These are phyloP conservation scores for Tokudaia tokunoshimensis DNA, from an alignment of 2,797 vertebrate species.

Conservation along the genomic window DNA sequence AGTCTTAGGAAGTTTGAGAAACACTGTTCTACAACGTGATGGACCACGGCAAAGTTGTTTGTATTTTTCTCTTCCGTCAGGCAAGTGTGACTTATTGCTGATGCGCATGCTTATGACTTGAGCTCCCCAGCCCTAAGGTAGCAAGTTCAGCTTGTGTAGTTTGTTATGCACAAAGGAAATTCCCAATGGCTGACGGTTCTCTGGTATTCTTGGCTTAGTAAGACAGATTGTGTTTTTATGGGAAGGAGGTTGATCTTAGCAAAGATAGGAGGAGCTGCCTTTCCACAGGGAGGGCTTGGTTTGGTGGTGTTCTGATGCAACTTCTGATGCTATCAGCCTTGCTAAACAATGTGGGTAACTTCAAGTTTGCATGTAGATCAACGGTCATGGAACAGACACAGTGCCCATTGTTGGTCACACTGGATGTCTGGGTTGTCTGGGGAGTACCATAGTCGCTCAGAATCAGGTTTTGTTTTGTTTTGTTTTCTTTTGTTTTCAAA, in stretches of 20 bases:
- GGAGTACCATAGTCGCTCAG: neutral
- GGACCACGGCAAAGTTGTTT: neutral
- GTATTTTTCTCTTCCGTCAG: conserved; percentile 18
- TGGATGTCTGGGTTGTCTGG: neutral
- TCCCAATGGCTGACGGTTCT: neutral
- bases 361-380: neutral
- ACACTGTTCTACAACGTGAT: neutral
- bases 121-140: neutral
- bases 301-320: neutral
- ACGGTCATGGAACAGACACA: neutral
- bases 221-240: conserved; percentile 19
- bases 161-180: neutral
- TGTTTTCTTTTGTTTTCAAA: neutral
- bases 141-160: neutral
- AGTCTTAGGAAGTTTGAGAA: neutral
- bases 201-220: neutral
- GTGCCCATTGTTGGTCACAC: neutral
- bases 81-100: neutral
- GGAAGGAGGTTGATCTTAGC: neutral
- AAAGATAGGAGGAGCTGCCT: neutral
- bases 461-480: neutral
- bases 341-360: neutral
- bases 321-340: neutral
- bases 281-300: conserved; percentile 11
- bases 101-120: neutral